Evolutionary conservation across 1,140 invertebrate species (phyloP), one percentile per base, ranked within the genome.

Genomic region (Agraylea sexmaculata): DNA sequence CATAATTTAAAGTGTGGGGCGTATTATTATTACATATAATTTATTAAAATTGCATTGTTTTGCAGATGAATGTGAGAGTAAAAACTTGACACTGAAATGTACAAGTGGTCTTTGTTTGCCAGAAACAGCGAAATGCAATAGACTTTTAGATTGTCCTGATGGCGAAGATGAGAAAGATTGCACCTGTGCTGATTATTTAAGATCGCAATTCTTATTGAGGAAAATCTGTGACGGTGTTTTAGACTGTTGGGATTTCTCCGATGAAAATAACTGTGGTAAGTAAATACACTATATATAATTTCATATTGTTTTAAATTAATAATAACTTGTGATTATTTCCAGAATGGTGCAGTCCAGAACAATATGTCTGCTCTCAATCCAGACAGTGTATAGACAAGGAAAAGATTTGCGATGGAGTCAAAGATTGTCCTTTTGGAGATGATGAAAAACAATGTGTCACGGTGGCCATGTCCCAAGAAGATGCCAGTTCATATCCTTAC

Each of bases 181-280:
- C 53, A 74, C 74, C 6, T 88, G 84, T 54, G 80, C 79, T 4
- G 81, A 87, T 58, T 80, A 79, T 51, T 55, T 86, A 8, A 69
- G 67, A 40, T 73, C 78, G 8, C 78, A 84, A 47, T 70, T 75
- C 37, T 61, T 81, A 0, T 60, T 73, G 37, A 63, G 75, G 7
- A 87, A 87, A 60, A 79, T 88, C 37, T 88, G 85, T 52, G 85
- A 88, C 54, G 83, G 83, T 1, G 64, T 79, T 12, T 69, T 78
- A 3, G 82, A 87, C 48, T 87, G 83, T 49, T 79, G 75, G 71
- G 85, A 88, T 56, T 81, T 75, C 51, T 80, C 79, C 1, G 84
- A 87, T 57, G 84, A 87, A 62, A 71, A 71, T 37, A 68, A 79
- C 43, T 87, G 83, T 60, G 81, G 81, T 83, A 69, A 64, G 60